Conservation (phyloP, 1,140 invertebrate species). For the Zaprionus gabonicus region DNA sequence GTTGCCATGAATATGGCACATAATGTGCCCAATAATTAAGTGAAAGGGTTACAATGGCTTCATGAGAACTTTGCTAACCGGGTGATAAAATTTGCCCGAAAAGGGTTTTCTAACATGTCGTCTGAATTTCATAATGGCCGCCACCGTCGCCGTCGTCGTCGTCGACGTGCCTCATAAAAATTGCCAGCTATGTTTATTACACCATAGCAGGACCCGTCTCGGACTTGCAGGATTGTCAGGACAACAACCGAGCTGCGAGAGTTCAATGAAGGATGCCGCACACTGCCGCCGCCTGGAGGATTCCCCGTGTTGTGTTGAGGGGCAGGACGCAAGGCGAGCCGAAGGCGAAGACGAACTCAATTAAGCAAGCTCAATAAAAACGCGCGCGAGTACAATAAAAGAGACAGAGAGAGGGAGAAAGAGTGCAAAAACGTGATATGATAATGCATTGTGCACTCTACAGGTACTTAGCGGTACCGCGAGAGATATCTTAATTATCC, state of each 20-base stretch:
- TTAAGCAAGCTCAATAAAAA: slow-evolving; percentile 43
- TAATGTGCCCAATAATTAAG: slow-evolving; percentile 82
- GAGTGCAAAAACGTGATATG: slow-evolving; percentile 28
- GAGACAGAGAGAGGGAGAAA: not conserved
- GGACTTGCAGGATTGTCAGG: slow-evolving; percentile 9
- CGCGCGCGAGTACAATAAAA: slow-evolving; percentile 27
- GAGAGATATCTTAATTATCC: not conserved
- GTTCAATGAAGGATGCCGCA: slow-evolving; percentile 34
- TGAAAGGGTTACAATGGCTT: slow-evolving; percentile 81
- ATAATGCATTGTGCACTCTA: slow-evolving; percentile 39
- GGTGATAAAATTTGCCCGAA: slow-evolving; percentile 66
- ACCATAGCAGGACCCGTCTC: not conserved
- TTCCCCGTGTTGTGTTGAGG: not conserved
- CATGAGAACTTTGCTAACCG: slow-evolving; percentile 76
- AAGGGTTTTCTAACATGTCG: slow-evolving; percentile 76
- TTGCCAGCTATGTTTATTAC: slow-evolving; percentile 28
- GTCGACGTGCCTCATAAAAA: slow-evolving; percentile 26
- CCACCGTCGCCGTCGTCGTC: not conserved
- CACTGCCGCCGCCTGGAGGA: not conserved
- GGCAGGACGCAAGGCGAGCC: not conserved
- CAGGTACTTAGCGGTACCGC: slow-evolving; percentile 34
- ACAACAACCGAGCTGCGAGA: slow-evolving; percentile 1
- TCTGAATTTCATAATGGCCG: slow-evolving; percentile 36
- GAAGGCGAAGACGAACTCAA: slow-evolving; percentile 1
- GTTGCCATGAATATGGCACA: slow-evolving; percentile 80